Conservation (phyloP, 2,888 invertebrate genomes). For the Cantharis nigra region DNA sequence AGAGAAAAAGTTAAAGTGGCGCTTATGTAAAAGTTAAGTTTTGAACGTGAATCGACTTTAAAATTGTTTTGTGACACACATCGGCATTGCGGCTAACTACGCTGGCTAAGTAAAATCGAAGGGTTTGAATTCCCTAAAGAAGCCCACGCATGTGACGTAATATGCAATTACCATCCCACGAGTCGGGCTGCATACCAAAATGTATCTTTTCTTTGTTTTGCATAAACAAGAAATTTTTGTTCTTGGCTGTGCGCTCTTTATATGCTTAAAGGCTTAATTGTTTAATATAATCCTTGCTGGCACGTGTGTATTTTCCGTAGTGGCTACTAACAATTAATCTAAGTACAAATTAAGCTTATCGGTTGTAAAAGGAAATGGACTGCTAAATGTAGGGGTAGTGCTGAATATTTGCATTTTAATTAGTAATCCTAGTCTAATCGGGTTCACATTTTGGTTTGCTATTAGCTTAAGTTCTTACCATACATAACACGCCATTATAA, state of each 20-base stretch:
- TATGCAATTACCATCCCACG: neutral
- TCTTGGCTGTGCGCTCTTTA: neutral
- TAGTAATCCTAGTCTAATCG: constrained; percentile 13
- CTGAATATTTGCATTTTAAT: constrained; percentile 18
- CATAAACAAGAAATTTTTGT: neutral
- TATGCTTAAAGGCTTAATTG: neutral
- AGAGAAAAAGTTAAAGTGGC: neutral
- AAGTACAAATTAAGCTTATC: constrained; percentile 18
- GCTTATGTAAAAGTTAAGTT: constrained; percentile 11
- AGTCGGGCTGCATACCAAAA: neutral
- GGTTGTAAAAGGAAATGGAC: constrained; percentile 15
- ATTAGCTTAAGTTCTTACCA: constrained; percentile 17
- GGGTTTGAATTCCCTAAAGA: neutral
- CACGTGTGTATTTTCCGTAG: neutral
- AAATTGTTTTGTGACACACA: constrained; percentile 10
- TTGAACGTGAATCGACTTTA: constrained; percentile 7
- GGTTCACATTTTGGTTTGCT: constrained; percentile 15
- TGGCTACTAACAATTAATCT: constrained; percentile 9
- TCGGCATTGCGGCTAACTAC: constrained; percentile 18
- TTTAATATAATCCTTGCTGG: neutral
- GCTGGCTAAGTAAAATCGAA: neutral
- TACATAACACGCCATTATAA: constrained; percentile 1
- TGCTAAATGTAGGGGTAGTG: constrained; percentile 13
- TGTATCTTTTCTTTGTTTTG: neutral
- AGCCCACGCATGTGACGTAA: neutral